phyloP scores from a whole-genome alignment of 2,113 vertebrate genomes.

The Danionella cerebrum region DNA sequence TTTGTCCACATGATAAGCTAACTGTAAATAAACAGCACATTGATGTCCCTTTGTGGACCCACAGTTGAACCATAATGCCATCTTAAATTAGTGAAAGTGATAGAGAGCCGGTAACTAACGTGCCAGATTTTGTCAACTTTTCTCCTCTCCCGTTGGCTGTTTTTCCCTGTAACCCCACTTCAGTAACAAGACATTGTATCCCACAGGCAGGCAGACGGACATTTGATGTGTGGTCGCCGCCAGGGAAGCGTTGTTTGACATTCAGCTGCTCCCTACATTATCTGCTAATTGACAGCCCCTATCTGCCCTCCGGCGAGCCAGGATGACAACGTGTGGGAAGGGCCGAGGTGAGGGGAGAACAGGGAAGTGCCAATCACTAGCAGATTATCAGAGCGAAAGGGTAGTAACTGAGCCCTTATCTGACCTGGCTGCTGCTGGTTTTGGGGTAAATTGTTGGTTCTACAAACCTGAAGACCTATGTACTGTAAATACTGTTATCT shows the following conservation, averaged over 20 bases:
- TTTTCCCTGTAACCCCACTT: conserved; percentile 46
- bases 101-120: conserved; percentile 59
- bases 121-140: conserved; percentile 62
- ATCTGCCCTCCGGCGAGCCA: conserved; percentile 57
- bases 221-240: conserved; percentile 55
- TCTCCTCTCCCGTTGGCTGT: conserved; percentile 42
- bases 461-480: too few species aligned
- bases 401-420: conserved; percentile 55
- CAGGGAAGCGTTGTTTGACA: conserved; percentile 55
- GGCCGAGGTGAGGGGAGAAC: conserved; percentile 64
- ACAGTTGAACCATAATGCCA: conserved; percentile 67
- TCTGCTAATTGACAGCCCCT: conserved; percentile 73
- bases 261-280: conserved; percentile 60
- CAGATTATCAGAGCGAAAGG: conserved; percentile 57
- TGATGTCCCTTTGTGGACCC: conserved; percentile 38
- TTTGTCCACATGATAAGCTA: background rate
- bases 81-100: conserved; percentile 65
- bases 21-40: background rate
- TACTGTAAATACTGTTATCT: too few species aligned
- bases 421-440: conserved; percentile 53
- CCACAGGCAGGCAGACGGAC: conserved; percentile 55
- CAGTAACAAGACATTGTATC: conserved; percentile 55
- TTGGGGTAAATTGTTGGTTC: background rate
- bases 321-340: conserved; percentile 62
- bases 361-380: conserved; percentile 71